phyloP scores from a whole-genome alignment of 2,888 invertebrate species.

The Mythimna impura region DNA sequence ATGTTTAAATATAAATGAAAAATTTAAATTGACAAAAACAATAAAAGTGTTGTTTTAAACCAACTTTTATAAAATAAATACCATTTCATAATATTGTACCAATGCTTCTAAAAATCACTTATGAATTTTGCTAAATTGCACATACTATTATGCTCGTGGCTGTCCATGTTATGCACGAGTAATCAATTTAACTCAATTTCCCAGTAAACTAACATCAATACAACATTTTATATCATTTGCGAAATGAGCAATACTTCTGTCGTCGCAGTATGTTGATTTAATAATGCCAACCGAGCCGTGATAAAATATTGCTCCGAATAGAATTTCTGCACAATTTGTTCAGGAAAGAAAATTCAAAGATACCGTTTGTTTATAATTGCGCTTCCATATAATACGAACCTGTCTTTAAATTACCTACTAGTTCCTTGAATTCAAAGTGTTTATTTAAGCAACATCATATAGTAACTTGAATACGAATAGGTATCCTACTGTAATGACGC shows the following conservation, averaged over 20 bases:
- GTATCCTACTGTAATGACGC: neutral
- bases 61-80: too few relatives aligned
- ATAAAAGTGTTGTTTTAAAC: too few relatives aligned
- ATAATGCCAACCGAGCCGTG: neutral
- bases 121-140: neutral
- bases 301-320: constrained; percentile 14
- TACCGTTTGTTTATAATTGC: constrained; percentile 18
- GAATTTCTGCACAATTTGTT: constrained; percentile 16
- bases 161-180: neutral
- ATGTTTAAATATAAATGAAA: too few relatives aligned
- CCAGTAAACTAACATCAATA: neutral
- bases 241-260: neutral
- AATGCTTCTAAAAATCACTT: neutral
- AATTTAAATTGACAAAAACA: too few relatives aligned
- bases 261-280: constrained; percentile 12
- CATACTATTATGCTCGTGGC: neutral
- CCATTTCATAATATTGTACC: too few relatives aligned
- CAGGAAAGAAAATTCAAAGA: constrained; percentile 16
- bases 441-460: constrained; percentile 6
- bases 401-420: neutral
- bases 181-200: neutral
- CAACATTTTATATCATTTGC: neutral
- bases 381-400: constrained; percentile 16
- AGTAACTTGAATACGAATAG: neutral
- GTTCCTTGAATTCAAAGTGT: constrained; percentile 6